A percentile compares a stretch with the other conserved stretches of the same genome.
Conservation (phyloP, 30 jellyfish, hydroid and myxozoan genomes). For the Mastigias papua region DNA sequence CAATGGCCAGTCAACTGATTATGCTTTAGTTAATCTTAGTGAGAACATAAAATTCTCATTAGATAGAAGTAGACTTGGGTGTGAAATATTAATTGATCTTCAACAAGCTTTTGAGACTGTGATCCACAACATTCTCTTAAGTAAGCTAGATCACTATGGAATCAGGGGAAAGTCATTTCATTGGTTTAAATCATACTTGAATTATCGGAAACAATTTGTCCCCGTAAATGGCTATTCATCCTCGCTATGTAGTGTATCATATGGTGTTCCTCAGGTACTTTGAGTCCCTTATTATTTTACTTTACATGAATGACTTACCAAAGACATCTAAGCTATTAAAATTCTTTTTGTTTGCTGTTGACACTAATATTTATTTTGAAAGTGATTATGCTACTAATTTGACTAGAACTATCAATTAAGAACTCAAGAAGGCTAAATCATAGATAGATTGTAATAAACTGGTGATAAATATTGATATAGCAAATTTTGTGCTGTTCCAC, state of each 20-base stretch:
- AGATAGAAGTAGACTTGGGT: slow-evolving; percentile 49
- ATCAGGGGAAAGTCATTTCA: slow-evolving; percentile 15
- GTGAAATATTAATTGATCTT: slow-evolving; percentile 51
- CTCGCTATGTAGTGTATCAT: slow-evolving; percentile 42
- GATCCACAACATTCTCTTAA: slow-evolving; percentile 12
- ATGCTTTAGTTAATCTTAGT: slow-evolving; percentile 45
- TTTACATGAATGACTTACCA: not conserved
- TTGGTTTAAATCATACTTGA: slow-evolving; percentile 43
- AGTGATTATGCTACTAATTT: not conserved
- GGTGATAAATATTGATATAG: not conserved
- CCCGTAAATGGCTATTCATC: slow-evolving; percentile 57
- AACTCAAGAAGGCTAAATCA: not conserved
- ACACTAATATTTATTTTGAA: not conserved
- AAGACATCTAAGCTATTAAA: not conserved
- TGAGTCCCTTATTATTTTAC: slow-evolving; percentile 34
- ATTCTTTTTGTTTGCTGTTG: not conserved
- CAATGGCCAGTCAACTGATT: slow-evolving; percentile 36
- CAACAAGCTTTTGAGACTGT: slow-evolving; percentile 2
- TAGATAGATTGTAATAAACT: not conserved
- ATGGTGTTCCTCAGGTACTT: slow-evolving; percentile 65
- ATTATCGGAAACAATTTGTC: slow-evolving; percentile 54
- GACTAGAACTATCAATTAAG: slow-evolving; percentile 1
- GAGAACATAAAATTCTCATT: slow-evolving; percentile 48
- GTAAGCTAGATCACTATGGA: slow-evolving; percentile 35
- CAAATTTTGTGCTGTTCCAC: slow-evolving; percentile 21